A percentile compares a stretch with the other conserved stretches of the same genome.
These are phyloP conservation scores for Ormyrus pomaceus DNA, from an alignment of 2,888 invertebrate genomes.

Conservation along the genomic window DNA sequence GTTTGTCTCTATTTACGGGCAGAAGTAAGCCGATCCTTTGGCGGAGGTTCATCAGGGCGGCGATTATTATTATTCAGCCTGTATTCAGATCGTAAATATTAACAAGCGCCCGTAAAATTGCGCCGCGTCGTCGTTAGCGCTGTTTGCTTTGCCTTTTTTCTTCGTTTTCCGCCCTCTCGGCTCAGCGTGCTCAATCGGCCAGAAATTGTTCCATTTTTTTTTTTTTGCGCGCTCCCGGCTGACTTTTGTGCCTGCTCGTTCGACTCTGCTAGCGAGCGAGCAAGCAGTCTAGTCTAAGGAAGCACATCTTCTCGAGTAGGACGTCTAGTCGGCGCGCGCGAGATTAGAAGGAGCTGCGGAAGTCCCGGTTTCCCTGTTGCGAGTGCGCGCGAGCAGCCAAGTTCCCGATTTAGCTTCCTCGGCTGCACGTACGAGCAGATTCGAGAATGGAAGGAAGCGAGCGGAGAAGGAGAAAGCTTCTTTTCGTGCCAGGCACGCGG, in stretches of 20 bases:
- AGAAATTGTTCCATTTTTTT: neutral
- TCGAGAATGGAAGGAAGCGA: slow-evolving; percentile 9
- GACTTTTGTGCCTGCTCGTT: neutral
- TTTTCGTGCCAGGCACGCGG: slow-evolving; percentile 43
- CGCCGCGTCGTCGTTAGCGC: neutral
- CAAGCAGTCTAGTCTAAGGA: too few species aligned
- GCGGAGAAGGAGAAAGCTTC: slow-evolving; percentile 3
- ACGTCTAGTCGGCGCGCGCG: neutral
- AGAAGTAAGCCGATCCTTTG: neutral
- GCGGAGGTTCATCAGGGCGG: slow-evolving; percentile 3
- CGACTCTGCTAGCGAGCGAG: too few species aligned
- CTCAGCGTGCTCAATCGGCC: too few species aligned
- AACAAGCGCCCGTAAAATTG: slow-evolving; percentile 40
- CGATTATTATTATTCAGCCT: slow-evolving; percentile 43
- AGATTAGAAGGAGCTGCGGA: neutral
- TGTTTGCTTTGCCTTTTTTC: neutral
- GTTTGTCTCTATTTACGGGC: too few species aligned
- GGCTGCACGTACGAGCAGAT: neutral
- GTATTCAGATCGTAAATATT: slow-evolving; percentile 39
- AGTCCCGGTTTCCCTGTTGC: slow-evolving; percentile 18
- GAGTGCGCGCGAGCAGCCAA: neutral
- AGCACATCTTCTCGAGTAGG: neutral
- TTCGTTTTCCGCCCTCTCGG: neutral
- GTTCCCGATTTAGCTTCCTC: slow-evolving; percentile 18
- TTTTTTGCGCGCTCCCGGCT: neutral